Evolutionary conservation across 1,140 invertebrate species (phyloP).

Genomic region (Tetraneura akinire): DNA sequence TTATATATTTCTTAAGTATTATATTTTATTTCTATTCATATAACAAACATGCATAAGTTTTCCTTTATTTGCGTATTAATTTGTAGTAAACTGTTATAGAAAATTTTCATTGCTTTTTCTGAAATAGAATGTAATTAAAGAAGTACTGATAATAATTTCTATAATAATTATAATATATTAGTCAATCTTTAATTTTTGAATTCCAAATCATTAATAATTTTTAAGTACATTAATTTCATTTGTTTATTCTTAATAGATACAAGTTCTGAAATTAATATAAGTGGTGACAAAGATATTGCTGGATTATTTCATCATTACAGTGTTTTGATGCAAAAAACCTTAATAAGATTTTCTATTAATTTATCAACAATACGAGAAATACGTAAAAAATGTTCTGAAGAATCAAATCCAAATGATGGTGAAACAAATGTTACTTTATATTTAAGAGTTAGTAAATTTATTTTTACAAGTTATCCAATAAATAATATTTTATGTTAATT

Average conservation of each 20-base stretch:
- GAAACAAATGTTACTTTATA: constrained; percentile 46
- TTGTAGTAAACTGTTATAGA: no score
- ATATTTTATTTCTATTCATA: no score
- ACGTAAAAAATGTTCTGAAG: constrained; percentile 47
- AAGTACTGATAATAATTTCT: no score
- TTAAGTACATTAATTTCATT: background rate
- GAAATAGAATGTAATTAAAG: no score
- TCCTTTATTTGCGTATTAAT: no score
- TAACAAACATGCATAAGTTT: no score
- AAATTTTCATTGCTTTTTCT: no score
- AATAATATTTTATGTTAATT: background rate
- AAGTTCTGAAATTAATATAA: constrained; percentile 42
- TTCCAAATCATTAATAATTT: no score
- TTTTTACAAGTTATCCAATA: background rate
- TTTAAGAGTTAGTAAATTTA: constrained; percentile 8
- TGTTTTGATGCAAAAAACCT: constrained; percentile 37
- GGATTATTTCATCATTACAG: constrained; percentile 48
- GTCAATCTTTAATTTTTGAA: no score
- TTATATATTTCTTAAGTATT: no score
- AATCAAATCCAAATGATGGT: constrained; percentile 43
- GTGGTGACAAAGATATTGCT: constrained; percentile 46
- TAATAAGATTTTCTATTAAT: constrained; percentile 42
- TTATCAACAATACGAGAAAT: constrained; percentile 31
- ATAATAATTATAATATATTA: no score
- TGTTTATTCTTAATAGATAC: constrained; percentile 9